These are phyloP conservation scores for Picathartes gymnocephalus DNA, from an alignment of 2,113 vertebrate genomes.

Conservation along the genomic window DNA sequence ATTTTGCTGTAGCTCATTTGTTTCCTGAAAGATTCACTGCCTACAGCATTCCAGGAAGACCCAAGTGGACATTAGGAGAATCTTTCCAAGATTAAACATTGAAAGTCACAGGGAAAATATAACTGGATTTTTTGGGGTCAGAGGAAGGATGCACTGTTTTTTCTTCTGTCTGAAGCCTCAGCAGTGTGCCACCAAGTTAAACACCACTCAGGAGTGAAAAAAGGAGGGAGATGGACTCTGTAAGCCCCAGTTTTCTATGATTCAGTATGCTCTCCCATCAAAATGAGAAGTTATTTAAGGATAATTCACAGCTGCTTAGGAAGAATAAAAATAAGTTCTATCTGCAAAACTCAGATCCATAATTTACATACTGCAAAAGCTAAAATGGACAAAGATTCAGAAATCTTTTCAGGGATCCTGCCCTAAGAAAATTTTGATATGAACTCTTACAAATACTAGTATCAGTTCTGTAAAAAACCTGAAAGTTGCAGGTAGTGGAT, in stretches of 20 bases:
- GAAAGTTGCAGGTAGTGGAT: not conserved
- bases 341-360: not conserved
- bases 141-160: not conserved
- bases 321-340: not conserved
- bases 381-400: not conserved
- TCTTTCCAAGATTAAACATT: not conserved
- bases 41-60: not conserved
- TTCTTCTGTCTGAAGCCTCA: not conserved
- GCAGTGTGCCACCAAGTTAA: not conserved
- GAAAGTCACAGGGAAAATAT: not conserved
- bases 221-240: not conserved
- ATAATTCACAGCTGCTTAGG: not conserved
- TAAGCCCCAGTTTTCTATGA: not conserved
- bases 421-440: not conserved
- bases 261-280: not conserved
- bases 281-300: not conserved
- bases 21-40: not conserved
- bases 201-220: not conserved
- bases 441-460: not conserved
- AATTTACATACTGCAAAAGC: not conserved
- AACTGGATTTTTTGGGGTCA: not conserved
- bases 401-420: not conserved
- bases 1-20: not conserved
- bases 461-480: not conserved
- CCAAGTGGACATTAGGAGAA: not conserved